These are phyloP conservation scores for Ischnura elegans DNA, from an alignment of 2,888 invertebrate species.

Conservation along the genomic window DNA sequence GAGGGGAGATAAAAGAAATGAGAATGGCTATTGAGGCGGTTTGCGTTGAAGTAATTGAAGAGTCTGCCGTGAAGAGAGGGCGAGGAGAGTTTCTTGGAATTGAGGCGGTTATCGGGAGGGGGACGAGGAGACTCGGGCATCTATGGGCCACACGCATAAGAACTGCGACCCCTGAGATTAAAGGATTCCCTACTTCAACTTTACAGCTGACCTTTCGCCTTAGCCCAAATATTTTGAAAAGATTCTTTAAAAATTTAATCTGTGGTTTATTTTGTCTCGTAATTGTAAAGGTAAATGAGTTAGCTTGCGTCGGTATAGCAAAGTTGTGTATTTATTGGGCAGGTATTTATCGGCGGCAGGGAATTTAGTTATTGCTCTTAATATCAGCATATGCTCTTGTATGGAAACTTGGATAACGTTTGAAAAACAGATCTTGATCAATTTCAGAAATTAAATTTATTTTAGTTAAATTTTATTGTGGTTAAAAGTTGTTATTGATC, in stretches of 20 bases:
- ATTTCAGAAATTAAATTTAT: too few relatives aligned
- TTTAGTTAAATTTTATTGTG: too few relatives aligned
- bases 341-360: too few relatives aligned
- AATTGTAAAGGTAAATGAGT: too few relatives aligned
- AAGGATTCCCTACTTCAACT: constrained; percentile 69
- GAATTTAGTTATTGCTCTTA: too few relatives aligned
- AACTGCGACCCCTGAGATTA: not conserved
- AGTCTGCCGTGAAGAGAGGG: not conserved
- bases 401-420: too few relatives aligned
- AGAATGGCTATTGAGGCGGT: not conserved
- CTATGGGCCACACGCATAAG: constrained; percentile 75
- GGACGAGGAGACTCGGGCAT: constrained; percentile 73
- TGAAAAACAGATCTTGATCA: too few relatives aligned
- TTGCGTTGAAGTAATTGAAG: not conserved
- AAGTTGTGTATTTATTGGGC: too few relatives aligned
- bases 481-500: too few relatives aligned
- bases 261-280: too few relatives aligned
- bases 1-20: not conserved
- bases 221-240: not conserved
- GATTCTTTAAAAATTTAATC: not conserved
- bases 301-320: too few relatives aligned
- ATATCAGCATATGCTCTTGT: too few relatives aligned
- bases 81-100: not conserved
- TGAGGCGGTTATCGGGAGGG: not conserved
- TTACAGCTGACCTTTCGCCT: not conserved